These are phyloP conservation scores for Palaemon carinicauda DNA, from an alignment of 1,140 invertebrate genomes.

Conservation along the genomic window DNA sequence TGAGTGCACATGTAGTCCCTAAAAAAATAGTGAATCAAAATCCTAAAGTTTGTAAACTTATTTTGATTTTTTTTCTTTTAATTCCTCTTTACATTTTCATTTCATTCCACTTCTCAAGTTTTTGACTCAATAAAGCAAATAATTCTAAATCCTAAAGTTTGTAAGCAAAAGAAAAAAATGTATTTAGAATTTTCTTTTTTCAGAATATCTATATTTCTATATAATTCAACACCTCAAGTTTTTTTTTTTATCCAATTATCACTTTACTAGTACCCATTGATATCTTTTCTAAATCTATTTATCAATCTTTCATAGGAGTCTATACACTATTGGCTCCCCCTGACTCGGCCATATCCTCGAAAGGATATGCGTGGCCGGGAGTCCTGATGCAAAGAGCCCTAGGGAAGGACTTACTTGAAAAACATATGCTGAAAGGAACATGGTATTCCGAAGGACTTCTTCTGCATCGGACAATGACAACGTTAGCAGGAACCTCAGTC, in stretches of 20 bases:
- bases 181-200: no score
- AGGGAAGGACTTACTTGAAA: slow-evolving; percentile 16
- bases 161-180: no score
- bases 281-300: background rate
- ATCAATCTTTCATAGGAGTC: background rate
- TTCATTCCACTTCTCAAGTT: background rate
- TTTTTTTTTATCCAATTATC: no score
- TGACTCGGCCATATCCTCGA: slow-evolving; percentile 55
- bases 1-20: no score
- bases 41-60: no score
- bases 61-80: no score
- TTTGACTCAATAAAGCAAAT: no score
- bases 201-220: no score
- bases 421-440: slow-evolving; percentile 33
- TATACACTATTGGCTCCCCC: slow-evolving; percentile 50
- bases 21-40: no score
- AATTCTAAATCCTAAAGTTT: no score
- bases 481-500: slow-evolving; percentile 44
- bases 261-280: background rate
- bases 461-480: slow-evolving; percentile 26
- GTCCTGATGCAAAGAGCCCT: slow-evolving; percentile 35
- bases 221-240: no score
- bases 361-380: slow-evolving; percentile 52
- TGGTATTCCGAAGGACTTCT: slow-evolving; percentile 52
- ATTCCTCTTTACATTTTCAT: no score